A percentile compares a stretch with the other conserved stretches of the same genome.
These are phyloP conservation scores for Poeciliopsis presidionis DNA, from an alignment of 2,797 vertebrate species.

Conservation along the genomic window DNA sequence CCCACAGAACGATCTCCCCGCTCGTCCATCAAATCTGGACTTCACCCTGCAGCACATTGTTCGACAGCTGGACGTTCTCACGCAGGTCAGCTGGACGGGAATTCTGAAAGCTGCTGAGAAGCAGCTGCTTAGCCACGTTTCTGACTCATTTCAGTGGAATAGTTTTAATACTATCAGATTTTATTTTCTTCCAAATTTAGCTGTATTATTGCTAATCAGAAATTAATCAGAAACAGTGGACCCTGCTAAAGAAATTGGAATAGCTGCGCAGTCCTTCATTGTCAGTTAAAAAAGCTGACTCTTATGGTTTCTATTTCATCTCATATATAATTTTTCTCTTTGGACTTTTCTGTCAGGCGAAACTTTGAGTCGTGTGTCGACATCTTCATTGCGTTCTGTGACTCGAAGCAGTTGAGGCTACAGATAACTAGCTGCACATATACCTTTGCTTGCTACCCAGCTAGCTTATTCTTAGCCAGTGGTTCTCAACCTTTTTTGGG, in stretches of 20 bases:
- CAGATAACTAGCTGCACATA: too few species aligned
- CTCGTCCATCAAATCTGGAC: slow-evolving; percentile 72
- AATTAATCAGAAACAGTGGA: not conserved
- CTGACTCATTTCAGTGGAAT: not conserved
- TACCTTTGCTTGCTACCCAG: too few species aligned
- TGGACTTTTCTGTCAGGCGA: too few species aligned
- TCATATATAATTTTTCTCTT: too few species aligned
- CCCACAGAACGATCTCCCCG: slow-evolving; percentile 61
- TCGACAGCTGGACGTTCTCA: slow-evolving; percentile 89
- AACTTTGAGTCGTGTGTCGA: too few species aligned
- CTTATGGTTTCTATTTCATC: not conserved
- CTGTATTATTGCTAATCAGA: not conserved
- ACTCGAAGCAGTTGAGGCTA: too few species aligned
- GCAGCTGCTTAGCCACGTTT: not conserved
- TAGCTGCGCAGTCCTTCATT: not conserved
- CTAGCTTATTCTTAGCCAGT: too few species aligned
- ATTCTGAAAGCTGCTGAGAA: not conserved
- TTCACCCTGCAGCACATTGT: slow-evolving; percentile 86
- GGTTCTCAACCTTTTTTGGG: too few species aligned
- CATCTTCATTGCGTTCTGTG: too few species aligned
- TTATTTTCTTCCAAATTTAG: not conserved
- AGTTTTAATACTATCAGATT: not conserved
- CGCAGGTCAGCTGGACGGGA: slow-evolving; percentile 79
- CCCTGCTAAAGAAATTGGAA: not conserved
- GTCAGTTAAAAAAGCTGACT: not conserved